These are phyloP conservation scores for Cynopterus brachyotis DNA, from an alignment of 2,113 vertebrate species.

Conservation along the genomic window DNA sequence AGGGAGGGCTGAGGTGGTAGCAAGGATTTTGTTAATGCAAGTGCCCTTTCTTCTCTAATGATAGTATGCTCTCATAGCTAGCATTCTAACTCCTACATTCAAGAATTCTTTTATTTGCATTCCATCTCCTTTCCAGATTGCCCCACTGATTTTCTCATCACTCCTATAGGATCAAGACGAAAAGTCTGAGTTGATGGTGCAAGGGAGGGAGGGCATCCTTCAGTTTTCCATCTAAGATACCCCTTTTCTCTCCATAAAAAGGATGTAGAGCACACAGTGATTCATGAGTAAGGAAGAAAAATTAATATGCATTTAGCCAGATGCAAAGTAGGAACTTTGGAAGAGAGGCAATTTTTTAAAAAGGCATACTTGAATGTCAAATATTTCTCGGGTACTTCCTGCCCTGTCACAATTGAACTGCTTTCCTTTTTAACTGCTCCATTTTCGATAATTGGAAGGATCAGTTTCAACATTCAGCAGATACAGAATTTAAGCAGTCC, in stretches of 20 bases:
- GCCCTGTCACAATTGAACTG: constrained; percentile 42
- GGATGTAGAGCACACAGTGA: neutral
- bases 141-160: neutral
- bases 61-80: neutral
- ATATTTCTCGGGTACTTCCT: constrained; percentile 34
- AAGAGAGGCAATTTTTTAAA: constrained; percentile 57
- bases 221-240: neutral
- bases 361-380: constrained; percentile 58
- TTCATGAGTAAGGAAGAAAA: constrained; percentile 47
- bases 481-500: neutral
- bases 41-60: neutral
- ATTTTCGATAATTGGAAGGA: constrained; percentile 22
- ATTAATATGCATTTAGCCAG: constrained; percentile 67
- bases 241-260: neutral
- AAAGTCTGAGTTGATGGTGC: neutral
- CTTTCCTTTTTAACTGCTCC: constrained; percentile 48
- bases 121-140: neutral
- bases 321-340: constrained; percentile 60
- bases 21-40: neutral
- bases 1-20: neutral
- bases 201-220: neutral
- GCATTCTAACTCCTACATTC: neutral
- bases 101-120: neutral
- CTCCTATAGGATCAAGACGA: neutral
- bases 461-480: neutral